Base-by-base conservation (phyloP, 2,888 invertebrate species). In the Leptinotarsa haldemani region DNA sequence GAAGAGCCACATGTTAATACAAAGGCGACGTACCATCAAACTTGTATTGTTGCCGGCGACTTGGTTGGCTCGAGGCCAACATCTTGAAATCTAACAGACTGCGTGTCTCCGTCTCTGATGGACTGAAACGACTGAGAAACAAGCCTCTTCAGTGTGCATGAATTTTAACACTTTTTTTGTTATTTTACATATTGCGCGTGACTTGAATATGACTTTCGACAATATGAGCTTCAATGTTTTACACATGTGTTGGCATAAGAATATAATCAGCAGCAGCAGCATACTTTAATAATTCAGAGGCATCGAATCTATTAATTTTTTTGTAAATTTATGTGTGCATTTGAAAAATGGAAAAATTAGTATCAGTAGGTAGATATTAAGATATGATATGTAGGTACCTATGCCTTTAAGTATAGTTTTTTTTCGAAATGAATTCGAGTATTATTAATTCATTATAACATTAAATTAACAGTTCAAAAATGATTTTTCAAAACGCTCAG, bases 81-180 rank as follows among this genome's bases (percentile, higher is more conserved):
- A n/a, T 66, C 40, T 52, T 22, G 46, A 50, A 25, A 52, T 50
- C 52, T n/a, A 30, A 4, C 66, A 66, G 66, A 66, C 66, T 22
- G 66, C 52, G 46, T 66, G 66, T 66, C 48, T 66, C 66, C n/a
- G 48, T 16, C 48, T n/a, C 48, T 66, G 50, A 52, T 50, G 66
- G 48, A 1, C 52, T 9, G 25, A 22, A 66, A 25, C 52, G 66
- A 25, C 30, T n/a, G 20, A 16, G 48, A 40, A 48, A 65, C 47
- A 46, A 30, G 15, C 20, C 12, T 30, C 48, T 25, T 66, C 18
- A 18, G 30, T 13, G 30, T 61, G 61, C 40, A 30, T 20, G 61
- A n/a, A 61, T 30, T 61, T 16, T 30, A 25, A 30, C 30, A 61
- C 3, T 61, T 40, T 30, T 30, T 25, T 40, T 30, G 25, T 16